phyloP scores from a whole-genome alignment of 1,140 invertebrate species.

The Leucophenga varia region DNA sequence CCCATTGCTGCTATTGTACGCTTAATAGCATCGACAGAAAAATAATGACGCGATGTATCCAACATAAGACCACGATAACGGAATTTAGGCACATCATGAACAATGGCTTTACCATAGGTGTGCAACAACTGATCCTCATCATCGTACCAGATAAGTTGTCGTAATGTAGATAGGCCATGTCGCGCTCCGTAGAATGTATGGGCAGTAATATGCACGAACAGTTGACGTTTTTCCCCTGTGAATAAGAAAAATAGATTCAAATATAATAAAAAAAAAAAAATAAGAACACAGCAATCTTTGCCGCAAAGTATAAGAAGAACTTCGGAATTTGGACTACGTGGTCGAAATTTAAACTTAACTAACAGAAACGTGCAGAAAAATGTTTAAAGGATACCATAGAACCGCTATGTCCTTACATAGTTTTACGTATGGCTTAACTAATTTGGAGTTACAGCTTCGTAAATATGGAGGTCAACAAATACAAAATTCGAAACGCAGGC shows the following conservation, averaged over 20 bases:
- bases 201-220: constrained; percentile 66
- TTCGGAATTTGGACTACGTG: too few relatives aligned
- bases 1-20: constrained; percentile 76
- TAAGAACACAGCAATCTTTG: background rate
- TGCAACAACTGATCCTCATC: constrained; percentile 64
- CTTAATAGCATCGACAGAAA: constrained; percentile 69
- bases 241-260: background rate
- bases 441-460: too few relatives aligned
- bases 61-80: constrained; percentile 71
- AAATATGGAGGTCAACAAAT: too few relatives aligned
- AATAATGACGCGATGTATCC: constrained; percentile 77
- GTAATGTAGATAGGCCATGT: constrained; percentile 77
- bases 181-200: constrained; percentile 75
- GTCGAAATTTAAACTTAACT: too few relatives aligned
- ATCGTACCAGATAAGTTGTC: constrained; percentile 76
- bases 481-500: too few relatives aligned
- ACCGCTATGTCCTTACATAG: too few relatives aligned
- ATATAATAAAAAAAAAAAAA: background rate
- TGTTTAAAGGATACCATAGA: too few relatives aligned
- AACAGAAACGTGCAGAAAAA: too few relatives aligned
- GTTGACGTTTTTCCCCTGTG: constrained; percentile 54
- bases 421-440: too few relatives aligned
- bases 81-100: constrained; percentile 65
- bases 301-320: background rate
- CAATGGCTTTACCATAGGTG: constrained; percentile 61